A percentile compares a stretch with the other conserved stretches of the same genome.
These are phyloP conservation scores for Drosophila maculinotata DNA, from an alignment of 2,888 invertebrate species.

Conservation along the genomic window DNA sequence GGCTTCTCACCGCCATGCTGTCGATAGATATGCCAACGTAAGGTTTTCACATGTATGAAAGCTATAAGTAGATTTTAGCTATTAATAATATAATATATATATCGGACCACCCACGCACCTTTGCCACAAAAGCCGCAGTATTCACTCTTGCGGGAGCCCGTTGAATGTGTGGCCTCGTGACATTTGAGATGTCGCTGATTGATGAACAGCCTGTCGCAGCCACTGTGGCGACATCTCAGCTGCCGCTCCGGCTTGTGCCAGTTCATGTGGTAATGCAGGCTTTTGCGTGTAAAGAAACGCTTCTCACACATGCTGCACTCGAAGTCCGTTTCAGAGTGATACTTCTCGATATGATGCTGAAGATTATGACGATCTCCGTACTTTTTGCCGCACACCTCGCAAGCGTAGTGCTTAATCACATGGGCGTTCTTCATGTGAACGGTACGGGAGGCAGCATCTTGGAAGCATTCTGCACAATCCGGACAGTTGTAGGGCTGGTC, in stretches of 20 bases:
- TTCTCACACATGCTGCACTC: slow-evolving; percentile 79
- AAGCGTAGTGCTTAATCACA: slow-evolving; percentile 73
- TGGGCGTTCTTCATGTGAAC: slow-evolving; percentile 78
- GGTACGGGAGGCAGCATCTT: slow-evolving; percentile 81
- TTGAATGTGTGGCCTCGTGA: slow-evolving; percentile 78
- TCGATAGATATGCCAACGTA: slow-evolving; percentile 72
- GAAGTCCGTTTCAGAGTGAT: slow-evolving; percentile 81
- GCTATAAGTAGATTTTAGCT: slow-evolving; percentile 34
- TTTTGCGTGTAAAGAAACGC: slow-evolving; percentile 81
- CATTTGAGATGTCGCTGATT: slow-evolving; percentile 78
- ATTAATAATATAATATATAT: slow-evolving; percentile 3
- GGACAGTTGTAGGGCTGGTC: slow-evolving; percentile 80
- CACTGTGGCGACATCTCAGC: slow-evolving; percentile 73
- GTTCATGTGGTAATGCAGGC: slow-evolving; percentile 81
- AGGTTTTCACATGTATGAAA: slow-evolving; percentile 68
- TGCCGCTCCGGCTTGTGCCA: slow-evolving; percentile 81
- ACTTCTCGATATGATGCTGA: slow-evolving; percentile 79
- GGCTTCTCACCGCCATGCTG: slow-evolving; percentile 76
- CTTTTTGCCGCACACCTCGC: slow-evolving; percentile 79
- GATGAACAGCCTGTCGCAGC: slow-evolving; percentile 81
- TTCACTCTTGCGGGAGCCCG: slow-evolving; percentile 70
- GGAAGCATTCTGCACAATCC: slow-evolving; percentile 72
- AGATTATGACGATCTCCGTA: slow-evolving; percentile 81
- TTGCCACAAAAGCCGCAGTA: slow-evolving; percentile 81
- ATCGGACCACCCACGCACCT: slow-evolving; percentile 53